Base-by-base conservation (phyloP, 2,113 vertebrate genomes). In the Formicarius rufipectus region DNA sequence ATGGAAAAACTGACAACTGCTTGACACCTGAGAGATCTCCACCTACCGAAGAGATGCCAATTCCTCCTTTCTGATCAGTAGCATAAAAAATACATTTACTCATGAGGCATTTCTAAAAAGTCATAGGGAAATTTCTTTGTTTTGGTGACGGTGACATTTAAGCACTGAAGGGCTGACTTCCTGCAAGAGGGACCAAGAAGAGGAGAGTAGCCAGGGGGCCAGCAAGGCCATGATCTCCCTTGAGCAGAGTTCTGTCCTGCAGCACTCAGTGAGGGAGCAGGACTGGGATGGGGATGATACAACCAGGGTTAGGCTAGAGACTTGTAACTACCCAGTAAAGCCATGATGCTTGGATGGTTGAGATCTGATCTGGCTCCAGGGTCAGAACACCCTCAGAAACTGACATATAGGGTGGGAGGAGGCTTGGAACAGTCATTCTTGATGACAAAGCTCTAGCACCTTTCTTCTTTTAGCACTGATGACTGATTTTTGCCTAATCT, bases 261-360 rank as follows among this genome's bases (percentile, higher is more conserved):
- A n/a, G 3, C 10, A 22, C 14, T 47, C 19, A 63, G 4, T 2
- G 3, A 42, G 21, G 35, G 7, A 81, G 15, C 14, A 42, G 17
- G 22, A 3, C 37, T 67, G 13, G 30, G 9, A 22, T 45, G 13
- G 27, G 10, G 8, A 16, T 23, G 6, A 20, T 21, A n/a, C n/a
- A 16, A 53, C 12, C 1, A 1, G 8, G 7, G 1, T 2, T 37
- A 42, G 4, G 6, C 9, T 39, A 73, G 59, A 77, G 13, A 8
- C 18, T 18, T 53, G 1, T 12, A 50, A 45, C 4, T 66, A 6
- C 4, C 1, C 1, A 24, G 12, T 8, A 71, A 79, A 67, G 4
- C 4, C 8, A 2, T 10, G 2, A 22, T 33, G 20, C 56, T 44
- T 45, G 9, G 4, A 35, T 66, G 16, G 17, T 39, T 58, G 23